Conservation (phyloP, 2,113 vertebrate species). For the Apteryx mantelli region DNA sequence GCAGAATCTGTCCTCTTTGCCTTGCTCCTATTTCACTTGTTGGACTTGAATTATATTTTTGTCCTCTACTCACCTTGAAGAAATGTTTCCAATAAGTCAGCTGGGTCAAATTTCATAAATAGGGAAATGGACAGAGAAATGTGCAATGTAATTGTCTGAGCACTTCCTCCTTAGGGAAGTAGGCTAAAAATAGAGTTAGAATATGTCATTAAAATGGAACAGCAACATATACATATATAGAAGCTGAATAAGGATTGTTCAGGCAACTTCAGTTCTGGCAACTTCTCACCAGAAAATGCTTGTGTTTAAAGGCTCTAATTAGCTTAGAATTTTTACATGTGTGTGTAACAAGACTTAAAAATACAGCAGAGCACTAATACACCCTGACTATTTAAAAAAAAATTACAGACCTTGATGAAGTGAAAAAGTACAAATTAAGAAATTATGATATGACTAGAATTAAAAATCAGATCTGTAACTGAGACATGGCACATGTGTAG, state of each 20-base stretch:
- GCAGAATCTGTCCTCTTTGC: not conserved
- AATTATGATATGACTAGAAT: not conserved
- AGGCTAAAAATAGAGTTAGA: not conserved
- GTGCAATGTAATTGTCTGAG: not conserved
- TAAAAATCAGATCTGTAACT: not conserved
- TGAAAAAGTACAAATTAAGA: not conserved
- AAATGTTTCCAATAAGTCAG: not conserved
- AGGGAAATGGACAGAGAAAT: not conserved
- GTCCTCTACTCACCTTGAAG: not conserved
- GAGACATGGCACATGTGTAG: fast-evolving
- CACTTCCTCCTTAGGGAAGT: not conserved
- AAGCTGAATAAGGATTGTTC: not conserved
- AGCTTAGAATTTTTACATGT: not conserved
- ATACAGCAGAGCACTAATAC: fast-evolving
- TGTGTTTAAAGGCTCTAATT: not conserved
- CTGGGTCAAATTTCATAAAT: not conserved
- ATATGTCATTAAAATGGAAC: not conserved
- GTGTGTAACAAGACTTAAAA: not conserved
- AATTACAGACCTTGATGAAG: fast-evolving
- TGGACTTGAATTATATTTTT: not conserved
- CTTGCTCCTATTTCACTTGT: not conserved
- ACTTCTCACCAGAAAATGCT: not conserved
- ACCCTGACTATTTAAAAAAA: not conserved
- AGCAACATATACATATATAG: fast-evolving
- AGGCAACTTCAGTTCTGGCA: not conserved